phyloP scores from a whole-genome alignment of 1,140 invertebrate genomes.

The Drosophila prosaltans region DNA sequence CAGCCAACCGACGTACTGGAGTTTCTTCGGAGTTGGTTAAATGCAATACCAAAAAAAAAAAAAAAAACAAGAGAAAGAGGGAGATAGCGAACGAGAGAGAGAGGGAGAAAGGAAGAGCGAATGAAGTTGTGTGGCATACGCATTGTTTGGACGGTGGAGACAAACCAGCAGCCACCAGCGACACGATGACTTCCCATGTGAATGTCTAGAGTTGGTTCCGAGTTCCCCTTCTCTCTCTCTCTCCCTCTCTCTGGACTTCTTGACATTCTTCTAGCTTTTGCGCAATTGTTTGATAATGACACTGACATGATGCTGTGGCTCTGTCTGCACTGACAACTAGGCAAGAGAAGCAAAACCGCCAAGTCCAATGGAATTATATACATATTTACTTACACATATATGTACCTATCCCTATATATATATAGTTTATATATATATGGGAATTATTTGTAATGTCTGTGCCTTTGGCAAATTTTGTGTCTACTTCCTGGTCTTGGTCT shows the following conservation, averaged over 20 bases:
- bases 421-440: neutral
- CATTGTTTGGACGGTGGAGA: constrained; percentile 52
- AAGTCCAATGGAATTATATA: constrained; percentile 55
- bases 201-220: constrained; percentile 41
- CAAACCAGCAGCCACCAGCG: constrained; percentile 37
- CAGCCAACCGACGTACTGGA: constrained; percentile 32
- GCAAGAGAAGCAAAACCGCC: constrained; percentile 44
- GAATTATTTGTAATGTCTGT: constrained; percentile 65
- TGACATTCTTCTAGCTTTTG: constrained; percentile 32
- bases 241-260: constrained; percentile 7
- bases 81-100: neutral
- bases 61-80: neutral
- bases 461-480: constrained; percentile 55
- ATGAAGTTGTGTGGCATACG: constrained; percentile 51
- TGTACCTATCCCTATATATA: neutral
- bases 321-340: constrained; percentile 60
- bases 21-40: constrained; percentile 15
- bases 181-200: constrained; percentile 48
- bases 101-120: neutral
- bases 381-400: neutral
- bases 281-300: constrained; percentile 77
- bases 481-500: constrained; percentile 20
- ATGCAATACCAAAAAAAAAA: constrained; percentile 21
- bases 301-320: constrained; percentile 65
- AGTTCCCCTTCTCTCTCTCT: neutral